A percentile compares a stretch with the other conserved stretches of the same genome.
Evolutionary conservation across 2,113 vertebrate species (phyloP).

Genomic region (Kryptolebias marmoratus): DNA sequence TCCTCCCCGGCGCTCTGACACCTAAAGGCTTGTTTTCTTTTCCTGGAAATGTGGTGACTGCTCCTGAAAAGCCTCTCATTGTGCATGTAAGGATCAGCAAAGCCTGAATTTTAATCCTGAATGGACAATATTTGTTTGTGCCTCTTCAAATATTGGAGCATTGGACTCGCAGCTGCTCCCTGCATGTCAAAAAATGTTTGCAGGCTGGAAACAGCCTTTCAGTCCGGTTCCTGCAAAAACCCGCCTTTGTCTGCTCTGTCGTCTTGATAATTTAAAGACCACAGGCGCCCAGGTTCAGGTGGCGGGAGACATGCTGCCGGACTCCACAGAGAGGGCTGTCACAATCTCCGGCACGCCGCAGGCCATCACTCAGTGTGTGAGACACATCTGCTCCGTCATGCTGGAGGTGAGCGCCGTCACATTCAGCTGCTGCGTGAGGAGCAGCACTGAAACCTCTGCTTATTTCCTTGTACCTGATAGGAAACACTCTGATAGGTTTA

Average conservation of each 20-base stretch:
- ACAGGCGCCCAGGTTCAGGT: constrained; percentile 96
- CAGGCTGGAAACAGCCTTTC: constrained; percentile 52
- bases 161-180: constrained; percentile 68
- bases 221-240: constrained; percentile 55
- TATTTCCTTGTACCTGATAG: no score
- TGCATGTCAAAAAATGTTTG: constrained; percentile 61
- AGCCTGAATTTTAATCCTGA: constrained; percentile 44
- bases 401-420: constrained; percentile 85
- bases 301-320: constrained; percentile 93
- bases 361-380: constrained; percentile 93
- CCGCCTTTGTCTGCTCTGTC: constrained; percentile 46
- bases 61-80: constrained; percentile 48
- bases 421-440: constrained; percentile 21
- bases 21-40: neutral
- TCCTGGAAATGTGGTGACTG: constrained; percentile 9
- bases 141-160: constrained; percentile 61
- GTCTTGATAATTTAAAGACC: constrained; percentile 79
- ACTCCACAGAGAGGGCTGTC: constrained; percentile 92
- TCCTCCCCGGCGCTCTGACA: neutral
- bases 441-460: no score
- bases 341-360: constrained; percentile 92
- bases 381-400: constrained; percentile 94
- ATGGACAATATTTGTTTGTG: constrained; percentile 60
- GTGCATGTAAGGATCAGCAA: constrained; percentile 34
- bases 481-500: no score